phyloP scores from a whole-genome alignment of 1,140 invertebrate genomes.

The Trachymyrmex septentrionalis region DNA sequence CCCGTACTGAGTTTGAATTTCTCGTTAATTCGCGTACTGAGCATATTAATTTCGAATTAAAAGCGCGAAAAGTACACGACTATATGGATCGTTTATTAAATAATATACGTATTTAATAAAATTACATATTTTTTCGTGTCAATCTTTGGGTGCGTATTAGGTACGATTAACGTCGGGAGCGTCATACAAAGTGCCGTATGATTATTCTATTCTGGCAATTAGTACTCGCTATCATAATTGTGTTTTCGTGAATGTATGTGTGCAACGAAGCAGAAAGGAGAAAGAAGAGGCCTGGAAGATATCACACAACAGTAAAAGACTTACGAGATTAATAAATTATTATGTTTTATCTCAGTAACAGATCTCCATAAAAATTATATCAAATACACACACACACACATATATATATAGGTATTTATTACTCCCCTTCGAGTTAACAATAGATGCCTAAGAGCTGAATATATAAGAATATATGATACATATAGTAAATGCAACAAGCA shows the following conservation, averaged over 20 bases:
- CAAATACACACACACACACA: no score
- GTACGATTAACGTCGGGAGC: neutral
- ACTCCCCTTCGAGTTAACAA: no score
- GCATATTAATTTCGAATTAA: neutral
- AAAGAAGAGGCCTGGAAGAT: neutral
- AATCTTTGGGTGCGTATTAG: neutral
- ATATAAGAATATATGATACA: neutral
- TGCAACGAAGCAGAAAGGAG: neutral
- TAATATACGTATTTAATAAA: neutral
- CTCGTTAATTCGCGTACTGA: neutral
- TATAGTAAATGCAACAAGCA: no score
- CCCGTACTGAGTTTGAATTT: neutral
- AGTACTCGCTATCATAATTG: neutral
- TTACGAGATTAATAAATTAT: neutral
- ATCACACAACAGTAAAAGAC: neutral
- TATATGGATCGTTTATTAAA: neutral
- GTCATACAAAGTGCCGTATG: neutral
- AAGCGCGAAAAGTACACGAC: neutral
- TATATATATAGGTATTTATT: neutral
- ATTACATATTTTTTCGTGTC: neutral
- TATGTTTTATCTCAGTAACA: neutral
- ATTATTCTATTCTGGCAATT: neutral
- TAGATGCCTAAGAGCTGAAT: no score
- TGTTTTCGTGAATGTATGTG: neutral
- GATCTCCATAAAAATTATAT: neutral